A percentile compares a stretch with the other conserved stretches of the same genome.
These are phyloP conservation scores for Ciconia nigra DNA, from an alignment of 2,797 vertebrate species.

Conservation along the genomic window DNA sequence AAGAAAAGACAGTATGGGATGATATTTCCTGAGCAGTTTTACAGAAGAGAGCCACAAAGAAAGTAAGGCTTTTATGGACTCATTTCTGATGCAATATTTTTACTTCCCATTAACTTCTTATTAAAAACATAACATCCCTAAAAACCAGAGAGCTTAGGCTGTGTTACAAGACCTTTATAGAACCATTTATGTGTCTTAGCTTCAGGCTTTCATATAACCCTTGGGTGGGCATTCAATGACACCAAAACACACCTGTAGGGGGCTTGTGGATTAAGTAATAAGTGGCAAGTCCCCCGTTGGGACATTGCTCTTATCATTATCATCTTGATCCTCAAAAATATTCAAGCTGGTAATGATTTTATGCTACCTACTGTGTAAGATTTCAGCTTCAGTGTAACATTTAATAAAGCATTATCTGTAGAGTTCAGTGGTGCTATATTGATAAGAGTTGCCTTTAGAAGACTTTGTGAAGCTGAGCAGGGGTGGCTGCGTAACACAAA, in stretches of 20 bases:
- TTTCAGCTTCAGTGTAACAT: slow-evolving; percentile 69
- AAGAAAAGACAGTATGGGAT: slow-evolving; percentile 15
- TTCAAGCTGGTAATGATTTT: slow-evolving; percentile 75
- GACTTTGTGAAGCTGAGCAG: slow-evolving; percentile 35
- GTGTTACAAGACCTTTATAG: slow-evolving; percentile 61
- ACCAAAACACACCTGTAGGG: slow-evolving; percentile 60
- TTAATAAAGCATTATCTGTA: slow-evolving; percentile 76
- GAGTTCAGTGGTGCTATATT: slow-evolving; percentile 35
- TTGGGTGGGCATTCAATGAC: slow-evolving; percentile 70
- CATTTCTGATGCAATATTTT: neutral
- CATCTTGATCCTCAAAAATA: slow-evolving; percentile 70
- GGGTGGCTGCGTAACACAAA: slow-evolving; percentile 16
- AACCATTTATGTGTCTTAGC: slow-evolving; percentile 61
- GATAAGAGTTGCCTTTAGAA: slow-evolving; percentile 65
- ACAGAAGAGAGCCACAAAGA: neutral
- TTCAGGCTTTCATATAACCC: slow-evolving; percentile 65
- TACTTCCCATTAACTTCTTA: slow-evolving; percentile 42
- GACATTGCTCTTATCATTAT: slow-evolving; percentile 70
- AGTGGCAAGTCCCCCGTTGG: slow-evolving; percentile 51
- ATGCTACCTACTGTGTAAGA: slow-evolving; percentile 69
- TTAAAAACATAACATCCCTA: slow-evolving; percentile 51
- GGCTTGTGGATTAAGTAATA: slow-evolving; percentile 67
- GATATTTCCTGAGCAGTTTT: slow-evolving; percentile 38
- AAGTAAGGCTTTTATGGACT: neutral
- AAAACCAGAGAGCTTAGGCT: slow-evolving; percentile 50